Evolutionary conservation across 2,113 vertebrate species (phyloP).

Genomic region (Neotoma lepida): DNA sequence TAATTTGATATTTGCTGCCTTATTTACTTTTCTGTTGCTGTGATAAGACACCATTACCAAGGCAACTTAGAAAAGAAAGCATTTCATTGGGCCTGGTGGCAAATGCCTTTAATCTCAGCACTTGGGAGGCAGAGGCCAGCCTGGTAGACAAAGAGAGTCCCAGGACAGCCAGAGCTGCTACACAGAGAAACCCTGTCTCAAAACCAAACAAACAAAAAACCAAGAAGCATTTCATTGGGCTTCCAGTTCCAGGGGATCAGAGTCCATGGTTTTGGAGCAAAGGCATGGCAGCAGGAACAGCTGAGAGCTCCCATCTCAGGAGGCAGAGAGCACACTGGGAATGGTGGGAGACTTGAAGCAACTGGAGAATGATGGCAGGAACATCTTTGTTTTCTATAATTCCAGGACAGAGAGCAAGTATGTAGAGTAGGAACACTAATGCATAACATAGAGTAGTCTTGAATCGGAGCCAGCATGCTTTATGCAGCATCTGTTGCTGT

Average conservation of each 20-base stretch:
- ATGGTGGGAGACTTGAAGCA: neutral
- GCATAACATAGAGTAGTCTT: neutral
- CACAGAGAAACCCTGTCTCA: too few species aligned
- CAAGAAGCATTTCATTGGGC: neutral
- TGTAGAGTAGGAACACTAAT: neutral
- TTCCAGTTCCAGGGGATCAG: neutral
- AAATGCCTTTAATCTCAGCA: too few species aligned
- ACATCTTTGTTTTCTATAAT: neutral
- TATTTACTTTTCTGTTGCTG: neutral
- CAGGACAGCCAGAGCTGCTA: too few species aligned
- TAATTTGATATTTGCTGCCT: neutral
- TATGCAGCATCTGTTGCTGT: neutral
- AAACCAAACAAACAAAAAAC: too few species aligned
- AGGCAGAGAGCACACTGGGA: neutral
- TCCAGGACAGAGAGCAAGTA: neutral
- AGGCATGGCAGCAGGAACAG: neutral
- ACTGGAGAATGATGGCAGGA: neutral
- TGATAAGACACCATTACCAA: neutral
- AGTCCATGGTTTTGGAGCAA: neutral
- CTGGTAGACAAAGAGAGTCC: too few species aligned
- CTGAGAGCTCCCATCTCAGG: neutral
- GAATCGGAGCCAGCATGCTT: neutral
- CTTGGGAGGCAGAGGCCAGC: too few species aligned
- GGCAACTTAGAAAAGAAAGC: neutral
- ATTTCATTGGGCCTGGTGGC: too few species aligned